Conservation (phyloP, 2,888 invertebrate genomes). For the Cylloceria caligata region DNA sequence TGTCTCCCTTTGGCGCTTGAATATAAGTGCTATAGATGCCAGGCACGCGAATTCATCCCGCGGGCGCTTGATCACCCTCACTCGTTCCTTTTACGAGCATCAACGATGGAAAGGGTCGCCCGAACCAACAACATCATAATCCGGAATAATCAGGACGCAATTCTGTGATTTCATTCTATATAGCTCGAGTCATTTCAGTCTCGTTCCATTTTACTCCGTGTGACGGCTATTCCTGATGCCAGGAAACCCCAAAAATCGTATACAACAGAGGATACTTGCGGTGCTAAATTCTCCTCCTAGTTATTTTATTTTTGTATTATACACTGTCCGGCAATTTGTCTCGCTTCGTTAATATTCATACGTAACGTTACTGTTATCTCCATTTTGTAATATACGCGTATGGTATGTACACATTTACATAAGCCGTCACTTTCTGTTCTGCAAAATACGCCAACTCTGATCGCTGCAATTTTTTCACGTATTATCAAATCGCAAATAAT, state of each 20-base stretch:
- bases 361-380: neutral
- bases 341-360: conserved; percentile 25
- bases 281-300: conserved; percentile 29
- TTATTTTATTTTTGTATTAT: conserved; percentile 13
- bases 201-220: neutral
- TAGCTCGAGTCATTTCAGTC: conserved; percentile 25
- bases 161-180: conserved; percentile 60
- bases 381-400: neutral
- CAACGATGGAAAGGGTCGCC: conserved; percentile 41
- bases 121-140: conserved; percentile 64
- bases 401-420: neutral
- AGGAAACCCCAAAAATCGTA: conserved; percentile 27
- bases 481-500: neutral
- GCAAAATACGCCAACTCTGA: neutral
- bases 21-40: conserved; percentile 14
- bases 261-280: conserved; percentile 13
- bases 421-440: neutral
- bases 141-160: conserved; percentile 62
- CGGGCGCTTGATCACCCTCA: conserved; percentile 15
- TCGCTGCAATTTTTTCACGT: conserved; percentile 1
- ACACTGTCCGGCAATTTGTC: neutral
- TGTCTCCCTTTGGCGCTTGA: conserved; percentile 23
- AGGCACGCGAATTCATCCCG: conserved; percentile 4
- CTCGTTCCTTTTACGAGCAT: conserved; percentile 45
- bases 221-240: conserved; percentile 13